phyloP scores from a whole-genome alignment of 1,140 invertebrate genomes.

The Drosophila serrata region DNA sequence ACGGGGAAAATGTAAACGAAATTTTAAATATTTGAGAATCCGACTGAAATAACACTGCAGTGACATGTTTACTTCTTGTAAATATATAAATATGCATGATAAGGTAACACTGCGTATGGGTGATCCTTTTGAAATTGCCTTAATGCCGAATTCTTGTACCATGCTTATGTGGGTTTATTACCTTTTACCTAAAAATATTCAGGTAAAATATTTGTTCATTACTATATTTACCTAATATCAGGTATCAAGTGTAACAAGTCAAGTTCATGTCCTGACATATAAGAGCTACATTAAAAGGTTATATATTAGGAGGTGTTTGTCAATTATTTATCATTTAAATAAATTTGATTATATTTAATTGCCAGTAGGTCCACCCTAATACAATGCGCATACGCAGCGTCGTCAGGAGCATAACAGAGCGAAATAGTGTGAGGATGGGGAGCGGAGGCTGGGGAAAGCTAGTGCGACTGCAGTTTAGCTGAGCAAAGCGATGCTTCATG shows the following conservation, averaged over 20 bases:
- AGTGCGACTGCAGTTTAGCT: neutral
- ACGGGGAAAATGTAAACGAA: conserved; percentile 14
- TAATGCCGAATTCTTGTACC: too few species aligned
- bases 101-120: conserved; percentile 8
- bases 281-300: neutral
- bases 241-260: neutral
- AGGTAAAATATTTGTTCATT: neutral
- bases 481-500: conserved; percentile 5
- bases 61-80: neutral
- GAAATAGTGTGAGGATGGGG: conserved; percentile 1
- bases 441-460: conserved; percentile 5
- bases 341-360: neutral
- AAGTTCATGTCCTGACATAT: neutral
- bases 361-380: conserved; percentile 14
- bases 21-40: conserved; percentile 7
- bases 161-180: too few species aligned
- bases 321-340: neutral
- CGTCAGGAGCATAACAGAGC: conserved; percentile 4
- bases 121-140: neutral
- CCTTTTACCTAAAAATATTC: neutral
- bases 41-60: conserved; percentile 4
- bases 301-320: neutral
- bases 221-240: neutral
- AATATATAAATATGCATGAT: conserved; percentile 9
- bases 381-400: conserved; percentile 43